phyloP scores from a whole-genome alignment of 2,888 invertebrate species.

The Hirtodrosophila cameraria region DNA sequence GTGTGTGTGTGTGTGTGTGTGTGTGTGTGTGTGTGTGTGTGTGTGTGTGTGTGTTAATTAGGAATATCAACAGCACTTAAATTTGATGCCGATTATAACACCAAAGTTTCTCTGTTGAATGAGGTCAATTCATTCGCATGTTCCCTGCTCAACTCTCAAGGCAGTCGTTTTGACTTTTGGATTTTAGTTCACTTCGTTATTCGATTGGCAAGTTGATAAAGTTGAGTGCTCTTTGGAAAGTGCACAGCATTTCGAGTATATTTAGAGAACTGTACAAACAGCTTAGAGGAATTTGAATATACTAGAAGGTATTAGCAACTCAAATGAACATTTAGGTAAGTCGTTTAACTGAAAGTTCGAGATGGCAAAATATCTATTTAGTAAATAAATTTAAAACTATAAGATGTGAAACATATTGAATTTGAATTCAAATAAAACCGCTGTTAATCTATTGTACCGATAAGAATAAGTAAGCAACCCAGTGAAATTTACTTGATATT shows the following conservation, averaged over 20 bases:
- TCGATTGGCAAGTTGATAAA: constrained; percentile 17
- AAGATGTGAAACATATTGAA: too few species aligned
- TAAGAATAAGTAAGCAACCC: too few species aligned
- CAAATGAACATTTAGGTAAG: too few species aligned
- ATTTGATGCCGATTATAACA: constrained; percentile 64
- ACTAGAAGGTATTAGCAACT: not conserved
- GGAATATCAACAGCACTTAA: constrained; percentile 73
- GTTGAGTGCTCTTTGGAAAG: not conserved
- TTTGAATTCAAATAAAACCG: too few species aligned
- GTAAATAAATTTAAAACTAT: too few species aligned
- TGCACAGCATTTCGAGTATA: not conserved
- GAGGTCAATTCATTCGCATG: constrained; percentile 8
- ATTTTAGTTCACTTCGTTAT: constrained; percentile 1
- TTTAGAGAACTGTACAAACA: not conserved
- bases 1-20: constrained; percentile 18
- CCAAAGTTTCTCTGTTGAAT: constrained; percentile 50
- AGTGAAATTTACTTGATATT: too few species aligned
- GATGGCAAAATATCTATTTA: too few species aligned
- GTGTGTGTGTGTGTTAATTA: constrained; percentile 65
- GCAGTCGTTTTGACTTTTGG: constrained; percentile 45
- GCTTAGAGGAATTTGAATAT: too few species aligned
- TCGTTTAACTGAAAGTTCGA: too few species aligned
- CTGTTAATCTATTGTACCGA: too few species aligned
- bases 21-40: constrained; percentile 7
- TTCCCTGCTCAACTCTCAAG: constrained; percentile 50